Percentiles rank a stretch among this genome's conserved stretches.
Conservation (phyloP, 2,888 invertebrate species). For the Ariolimax columbianus region DNA sequence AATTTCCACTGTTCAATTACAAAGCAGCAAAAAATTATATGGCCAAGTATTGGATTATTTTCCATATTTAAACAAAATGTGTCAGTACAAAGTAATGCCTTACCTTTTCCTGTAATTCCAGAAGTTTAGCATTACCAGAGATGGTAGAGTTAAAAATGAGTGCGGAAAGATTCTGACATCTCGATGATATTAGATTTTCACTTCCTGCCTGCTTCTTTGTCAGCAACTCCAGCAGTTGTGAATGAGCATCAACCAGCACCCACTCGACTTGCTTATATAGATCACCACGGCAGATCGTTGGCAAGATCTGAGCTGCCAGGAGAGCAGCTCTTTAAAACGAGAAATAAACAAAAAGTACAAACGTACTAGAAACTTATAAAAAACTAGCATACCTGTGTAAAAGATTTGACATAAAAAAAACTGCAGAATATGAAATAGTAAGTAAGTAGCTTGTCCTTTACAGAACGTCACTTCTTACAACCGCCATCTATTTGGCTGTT, state of each 20-base stretch:
- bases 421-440: no score
- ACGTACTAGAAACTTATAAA: no score
- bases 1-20: no score
- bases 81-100: background rate
- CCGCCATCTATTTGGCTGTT: no score
- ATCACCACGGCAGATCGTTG: slow-evolving; percentile 72
- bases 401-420: no score
- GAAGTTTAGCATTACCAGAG: slow-evolving; percentile 70
- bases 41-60: no score
- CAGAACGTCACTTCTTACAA: no score
- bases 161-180: slow-evolving; percentile 74
- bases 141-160: slow-evolving; percentile 74
- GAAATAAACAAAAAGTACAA: no score
- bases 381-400: no score
- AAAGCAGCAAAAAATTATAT: no score
- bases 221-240: slow-evolving; percentile 70
- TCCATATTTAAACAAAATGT: no score
- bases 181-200: slow-evolving; percentile 68
- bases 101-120: slow-evolving; percentile 74
- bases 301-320: slow-evolving; percentile 71
- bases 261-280: slow-evolving; percentile 76
- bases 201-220: slow-evolving; percentile 61
- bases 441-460: no score
- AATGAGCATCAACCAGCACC: slow-evolving; percentile 76
- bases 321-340: slow-evolving; percentile 70